Evolutionary conservation across 2,113 vertebrate species (phyloP).

Genomic region (Mola mola): DNA sequence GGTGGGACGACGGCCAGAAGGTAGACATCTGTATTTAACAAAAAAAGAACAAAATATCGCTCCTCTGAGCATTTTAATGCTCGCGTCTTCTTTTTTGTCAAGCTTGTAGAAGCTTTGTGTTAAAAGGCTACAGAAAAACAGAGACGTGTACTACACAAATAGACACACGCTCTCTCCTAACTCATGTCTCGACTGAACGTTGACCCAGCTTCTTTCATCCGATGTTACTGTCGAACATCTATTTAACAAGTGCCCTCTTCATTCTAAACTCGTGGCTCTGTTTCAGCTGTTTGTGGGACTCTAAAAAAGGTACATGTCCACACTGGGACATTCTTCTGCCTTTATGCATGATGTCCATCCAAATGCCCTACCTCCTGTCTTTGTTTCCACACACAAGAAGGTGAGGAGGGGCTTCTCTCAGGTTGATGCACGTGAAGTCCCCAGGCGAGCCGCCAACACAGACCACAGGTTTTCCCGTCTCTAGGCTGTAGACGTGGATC

Average conservation of each 20-base stretch:
- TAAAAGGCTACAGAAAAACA: conserved; percentile 38
- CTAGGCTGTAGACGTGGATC: conserved; percentile 92
- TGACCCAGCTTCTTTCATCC: conserved; percentile 11
- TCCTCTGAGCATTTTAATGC: conserved; percentile 21
- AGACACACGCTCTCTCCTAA: neutral
- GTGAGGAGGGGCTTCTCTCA: conserved; percentile 85
- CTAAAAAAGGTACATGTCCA: neutral
- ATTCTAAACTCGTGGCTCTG: too few species aligned
- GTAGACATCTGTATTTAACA: conserved; percentile 21
- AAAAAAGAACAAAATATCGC: conserved; percentile 21
- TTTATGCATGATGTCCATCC: neutral
- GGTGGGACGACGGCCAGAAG: conserved; percentile 31
- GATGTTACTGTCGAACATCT: conserved; percentile 32
- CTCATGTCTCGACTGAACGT: neutral
- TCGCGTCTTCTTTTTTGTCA: conserved; percentile 9
- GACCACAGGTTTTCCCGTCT: conserved; percentile 84
- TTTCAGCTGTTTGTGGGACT: conserved; percentile 1
- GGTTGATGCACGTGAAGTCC: conserved; percentile 91
- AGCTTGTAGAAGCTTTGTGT: conserved; percentile 18
- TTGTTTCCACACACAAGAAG: conserved; percentile 93
- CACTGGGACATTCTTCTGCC: neutral
- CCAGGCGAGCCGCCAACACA: conserved; percentile 87
- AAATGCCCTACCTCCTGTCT: conserved; percentile 88
- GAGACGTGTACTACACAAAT: neutral
- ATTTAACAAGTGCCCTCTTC: neutral